A percentile compares a stretch with the other conserved stretches of the same genome.
Evolutionary conservation across 1,140 invertebrate species (phyloP).

Genomic region (Nylanderia fulva): DNA sequence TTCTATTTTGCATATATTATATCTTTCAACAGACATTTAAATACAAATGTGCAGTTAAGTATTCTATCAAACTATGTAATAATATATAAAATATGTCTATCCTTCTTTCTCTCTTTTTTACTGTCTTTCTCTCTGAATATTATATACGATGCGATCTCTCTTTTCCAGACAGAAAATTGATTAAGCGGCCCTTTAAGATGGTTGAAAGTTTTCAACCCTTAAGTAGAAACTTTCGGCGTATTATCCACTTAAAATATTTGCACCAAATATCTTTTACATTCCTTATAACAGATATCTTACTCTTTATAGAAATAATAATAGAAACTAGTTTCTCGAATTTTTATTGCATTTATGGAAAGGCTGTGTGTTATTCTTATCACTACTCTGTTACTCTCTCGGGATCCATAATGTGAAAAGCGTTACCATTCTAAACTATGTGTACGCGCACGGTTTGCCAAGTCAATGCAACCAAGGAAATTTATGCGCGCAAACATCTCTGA

Average conservation of each 20-base stretch:
- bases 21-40: not conserved
- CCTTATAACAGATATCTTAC: not conserved
- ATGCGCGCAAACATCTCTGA: conserved; percentile 61
- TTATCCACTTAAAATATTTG: conserved; percentile 20
- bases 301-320: not conserved
- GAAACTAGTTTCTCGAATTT: conserved; percentile 23
- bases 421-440: conserved; percentile 41
- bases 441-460: conserved; percentile 50
- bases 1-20: not conserved
- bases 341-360: not conserved
- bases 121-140: not conserved
- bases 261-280: not conserved
- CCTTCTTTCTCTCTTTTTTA: too few relatives aligned
- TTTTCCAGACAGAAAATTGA: not conserved
- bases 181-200: not conserved
- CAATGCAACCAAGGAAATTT: conserved; percentile 49
- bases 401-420: conserved; percentile 43
- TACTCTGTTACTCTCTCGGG: not conserved
- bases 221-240: conserved; percentile 7
- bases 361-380: conserved; percentile 46
- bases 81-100: not conserved
- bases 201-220: conserved; percentile 10
- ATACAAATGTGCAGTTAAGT: too few relatives aligned
- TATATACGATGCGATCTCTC: not conserved
- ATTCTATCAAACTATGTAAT: not conserved